Conservation (phyloP, 1,140 invertebrate genomes). For the Drosophila pruinosa region DNA sequence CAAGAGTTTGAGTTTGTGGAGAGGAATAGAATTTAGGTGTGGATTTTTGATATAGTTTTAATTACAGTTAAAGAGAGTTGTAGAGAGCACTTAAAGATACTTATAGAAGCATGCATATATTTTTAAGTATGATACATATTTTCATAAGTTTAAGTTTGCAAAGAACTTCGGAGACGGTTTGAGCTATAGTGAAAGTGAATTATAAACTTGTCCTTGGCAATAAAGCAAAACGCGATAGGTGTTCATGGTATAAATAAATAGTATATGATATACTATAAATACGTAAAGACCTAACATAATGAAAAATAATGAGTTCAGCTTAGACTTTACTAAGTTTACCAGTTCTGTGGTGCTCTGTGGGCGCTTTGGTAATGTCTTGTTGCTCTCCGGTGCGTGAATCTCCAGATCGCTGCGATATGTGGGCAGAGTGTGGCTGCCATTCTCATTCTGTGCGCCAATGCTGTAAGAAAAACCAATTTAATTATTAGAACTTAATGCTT, state of each 20-base stretch:
- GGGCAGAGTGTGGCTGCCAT: slow-evolving; percentile 81
- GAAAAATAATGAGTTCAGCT: not conserved
- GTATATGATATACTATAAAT: slow-evolving; percentile 22
- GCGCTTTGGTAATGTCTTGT: slow-evolving; percentile 77
- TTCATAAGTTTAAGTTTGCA: slow-evolving; percentile 18
- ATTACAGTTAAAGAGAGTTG: slow-evolving; percentile 23
- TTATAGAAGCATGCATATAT: slow-evolving; percentile 54
- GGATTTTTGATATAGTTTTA: slow-evolving; percentile 47
- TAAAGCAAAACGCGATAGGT: slow-evolving; percentile 55
- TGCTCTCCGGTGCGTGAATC: slow-evolving; percentile 84
- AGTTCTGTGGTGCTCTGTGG: slow-evolving; percentile 82
- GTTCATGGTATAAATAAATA: slow-evolving; percentile 12
- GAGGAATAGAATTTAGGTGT: slow-evolving; percentile 77
- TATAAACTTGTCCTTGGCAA: slow-evolving; percentile 53
- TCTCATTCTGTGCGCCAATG: slow-evolving; percentile 76
- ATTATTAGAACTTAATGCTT: too few species aligned
- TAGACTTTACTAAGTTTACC: slow-evolving; percentile 60
- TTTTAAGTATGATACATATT: not conserved
- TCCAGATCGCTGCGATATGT: slow-evolving; percentile 86
- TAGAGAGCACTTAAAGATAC: slow-evolving; percentile 30
- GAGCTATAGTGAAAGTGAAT: slow-evolving; percentile 41
- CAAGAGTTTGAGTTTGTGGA: slow-evolving; percentile 57
- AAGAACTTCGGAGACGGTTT: slow-evolving; percentile 9
- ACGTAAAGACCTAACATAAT: slow-evolving; percentile 40
- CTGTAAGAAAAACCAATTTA: too few species aligned